A percentile compares a stretch with the other conserved stretches of the same genome.
These are phyloP conservation scores for Blomia tropicalis DNA, from an alignment of 2,888 invertebrate species.

Conservation along the genomic window DNA sequence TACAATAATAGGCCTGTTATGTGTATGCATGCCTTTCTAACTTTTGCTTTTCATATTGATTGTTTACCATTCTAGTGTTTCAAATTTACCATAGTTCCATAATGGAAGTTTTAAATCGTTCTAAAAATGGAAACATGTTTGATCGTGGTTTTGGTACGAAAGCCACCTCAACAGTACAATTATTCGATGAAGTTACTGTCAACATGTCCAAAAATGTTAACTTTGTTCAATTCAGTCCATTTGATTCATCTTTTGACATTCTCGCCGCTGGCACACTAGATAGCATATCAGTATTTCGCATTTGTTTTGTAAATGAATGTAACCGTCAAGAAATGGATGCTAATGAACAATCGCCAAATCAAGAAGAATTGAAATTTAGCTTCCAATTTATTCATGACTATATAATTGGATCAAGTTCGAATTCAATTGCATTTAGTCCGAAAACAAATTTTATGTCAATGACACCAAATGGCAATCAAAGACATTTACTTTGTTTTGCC, in stretches of 20 bases:
- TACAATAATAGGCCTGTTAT: too few species aligned
- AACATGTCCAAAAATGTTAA: not conserved
- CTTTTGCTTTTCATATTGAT: too few species aligned
- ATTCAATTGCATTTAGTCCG: slow-evolving; percentile 16
- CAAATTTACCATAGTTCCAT: not conserved
- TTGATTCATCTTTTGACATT: slow-evolving; percentile 9
- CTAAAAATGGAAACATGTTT: not conserved
- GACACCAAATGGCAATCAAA: not conserved
- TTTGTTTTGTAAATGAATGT: not conserved
- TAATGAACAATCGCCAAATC: not conserved
- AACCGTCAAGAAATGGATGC: not conserved
- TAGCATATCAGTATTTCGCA: slow-evolving; percentile 13
- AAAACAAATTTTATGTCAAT: slow-evolving; percentile 2
- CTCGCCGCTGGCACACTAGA: not conserved
- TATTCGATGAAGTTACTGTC: not conserved
- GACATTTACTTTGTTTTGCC: slow-evolving; percentile 17
- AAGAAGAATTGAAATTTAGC: not conserved
- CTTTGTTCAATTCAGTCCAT: slow-evolving; percentile 13
- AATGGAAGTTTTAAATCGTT: too few species aligned
- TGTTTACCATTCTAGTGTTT: not conserved
- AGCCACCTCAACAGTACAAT: too few species aligned
- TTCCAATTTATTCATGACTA: slow-evolving; percentile 19
- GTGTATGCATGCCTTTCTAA: too few species aligned
- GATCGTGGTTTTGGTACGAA: too few species aligned
- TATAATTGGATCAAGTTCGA: slow-evolving; percentile 15